Percentiles rank a stretch among this genome's conserved stretches.
These are phyloP conservation scores for Lycopodina hypogea DNA, from an alignment of 37 sponge, comb jelly and placozoan species.

Conservation along the genomic window DNA sequence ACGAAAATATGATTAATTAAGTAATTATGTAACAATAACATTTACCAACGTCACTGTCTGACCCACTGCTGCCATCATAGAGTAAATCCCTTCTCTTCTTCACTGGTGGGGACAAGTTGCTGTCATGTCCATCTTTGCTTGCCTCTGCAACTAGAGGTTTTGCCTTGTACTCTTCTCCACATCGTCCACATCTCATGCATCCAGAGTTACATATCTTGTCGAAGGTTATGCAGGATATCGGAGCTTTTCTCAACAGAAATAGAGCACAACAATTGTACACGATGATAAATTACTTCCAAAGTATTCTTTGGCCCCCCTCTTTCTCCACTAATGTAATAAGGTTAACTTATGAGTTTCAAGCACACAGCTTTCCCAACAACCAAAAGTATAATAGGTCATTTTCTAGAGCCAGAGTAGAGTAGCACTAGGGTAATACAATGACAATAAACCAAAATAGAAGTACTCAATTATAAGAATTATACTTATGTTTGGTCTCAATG, in stretches of 20 bases:
- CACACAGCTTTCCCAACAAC: too few relatives aligned
- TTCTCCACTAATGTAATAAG: too few relatives aligned
- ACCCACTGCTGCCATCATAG: not conserved
- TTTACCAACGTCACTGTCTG: not conserved
- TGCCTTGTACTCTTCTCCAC: slow-evolving; percentile 56
- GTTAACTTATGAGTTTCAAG: too few relatives aligned
- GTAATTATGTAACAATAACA: not conserved
- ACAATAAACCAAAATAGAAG: too few relatives aligned
- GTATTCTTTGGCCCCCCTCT: too few relatives aligned
- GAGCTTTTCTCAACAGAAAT: slow-evolving; percentile 38
- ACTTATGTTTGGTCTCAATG: not conserved
- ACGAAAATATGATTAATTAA: not conserved
- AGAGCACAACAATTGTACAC: not conserved
- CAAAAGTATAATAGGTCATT: too few relatives aligned
- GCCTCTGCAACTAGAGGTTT: slow-evolving; percentile 20
- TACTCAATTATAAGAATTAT: too few relatives aligned
- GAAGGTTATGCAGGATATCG: slow-evolving; percentile 49
- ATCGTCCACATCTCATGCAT: slow-evolving; percentile 69
- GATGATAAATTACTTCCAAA: too few relatives aligned
- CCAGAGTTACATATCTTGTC: slow-evolving; percentile 21
- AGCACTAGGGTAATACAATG: too few relatives aligned
- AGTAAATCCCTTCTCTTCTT: slow-evolving; percentile 9
- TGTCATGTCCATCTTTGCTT: not conserved
- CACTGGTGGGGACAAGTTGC: not conserved
- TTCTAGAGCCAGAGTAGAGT: too few relatives aligned